Percentiles rank a stretch among this genome's conserved stretches.
Evolutionary conservation across 2,797 vertebrate genomes (phyloP).

Genomic region (Lepus townsendii): DNA sequence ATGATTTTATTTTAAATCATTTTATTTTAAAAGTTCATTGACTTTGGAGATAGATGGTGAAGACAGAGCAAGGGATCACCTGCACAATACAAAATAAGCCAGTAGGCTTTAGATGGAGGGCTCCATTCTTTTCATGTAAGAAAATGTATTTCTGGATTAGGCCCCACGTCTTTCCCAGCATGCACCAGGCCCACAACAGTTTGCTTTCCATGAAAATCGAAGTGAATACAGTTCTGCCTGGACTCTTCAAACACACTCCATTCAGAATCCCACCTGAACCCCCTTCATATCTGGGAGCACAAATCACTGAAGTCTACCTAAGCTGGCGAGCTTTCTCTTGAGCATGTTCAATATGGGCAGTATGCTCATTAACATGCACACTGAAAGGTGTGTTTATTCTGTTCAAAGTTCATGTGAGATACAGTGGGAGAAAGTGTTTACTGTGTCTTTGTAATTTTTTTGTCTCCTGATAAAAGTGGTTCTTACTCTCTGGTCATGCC

Average conservation of each 20-base stretch:
- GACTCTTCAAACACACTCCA: neutral
- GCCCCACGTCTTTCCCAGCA: neutral
- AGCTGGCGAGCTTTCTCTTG: neutral
- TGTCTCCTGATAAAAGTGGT: neutral
- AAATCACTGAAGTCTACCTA: neutral
- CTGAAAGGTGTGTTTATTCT: neutral
- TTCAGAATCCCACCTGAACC: neutral
- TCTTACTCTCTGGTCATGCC: neutral
- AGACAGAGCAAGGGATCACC: conserved; percentile 30
- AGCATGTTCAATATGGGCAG: neutral
- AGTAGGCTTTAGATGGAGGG: neutral
- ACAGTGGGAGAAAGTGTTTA: neutral
- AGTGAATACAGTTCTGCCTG: neutral
- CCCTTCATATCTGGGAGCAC: neutral
- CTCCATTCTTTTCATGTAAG: neutral
- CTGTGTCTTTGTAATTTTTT: neutral
- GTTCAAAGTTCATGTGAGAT: conserved; percentile 34
- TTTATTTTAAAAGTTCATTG: conserved; percentile 52
- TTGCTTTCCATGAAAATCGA: neutral
- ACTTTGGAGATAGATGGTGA: neutral
- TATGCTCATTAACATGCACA: neutral
- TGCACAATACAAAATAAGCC: conserved; percentile 49
- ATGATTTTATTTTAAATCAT: conserved; percentile 63
- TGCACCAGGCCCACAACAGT: neutral
- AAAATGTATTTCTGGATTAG: neutral